Evolutionary conservation across 2,113 vertebrate genomes (phyloP), one percentile per base, ranked within the genome.

Genomic region (Atractosteus spatula): DNA sequence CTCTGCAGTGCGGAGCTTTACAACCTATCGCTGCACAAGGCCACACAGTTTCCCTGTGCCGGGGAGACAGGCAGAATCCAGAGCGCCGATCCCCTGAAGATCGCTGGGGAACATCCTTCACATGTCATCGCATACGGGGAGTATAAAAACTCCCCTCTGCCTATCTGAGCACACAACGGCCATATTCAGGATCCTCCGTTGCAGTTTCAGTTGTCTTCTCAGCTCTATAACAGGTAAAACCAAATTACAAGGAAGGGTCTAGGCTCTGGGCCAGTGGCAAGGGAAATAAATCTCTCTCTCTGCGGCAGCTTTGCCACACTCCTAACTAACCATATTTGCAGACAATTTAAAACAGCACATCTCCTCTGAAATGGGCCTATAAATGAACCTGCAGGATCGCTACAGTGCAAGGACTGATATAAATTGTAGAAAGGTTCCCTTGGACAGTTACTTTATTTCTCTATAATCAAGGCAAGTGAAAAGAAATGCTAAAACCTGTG

Each of bases 251-350:
- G 55, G 63, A 67, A 16, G 41, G 47, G 69, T 6, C 41, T 56
- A 68, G 70, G 66, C 73, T 73, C 41, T 13, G 45, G 62, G 68
- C 69, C 62, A 17, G 57, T 68, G 61, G 75, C 69, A 54, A 17
- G 17, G 77, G 72, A 69, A 69, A 82, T 75, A 73, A 68, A 80
- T 82, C 74, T 79, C 66, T 63, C 74, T 29, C 29, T 71, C 76
- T 76, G 70, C 72, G 71, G 12, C 54, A 64, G 45, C 57, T 56
- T 62, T 63, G 70, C n/a, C 72, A 62, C 74, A 63, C 59, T 72
- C 55, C 69, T 75, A 75, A 79, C 75, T 79, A 77, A 84, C 71
- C 47, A 70, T 70, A 51, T 72, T 77, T 71, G 62, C 54, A 54
- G 59, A 74, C 71, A 74, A 73, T 76, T 76, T 75, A 80, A 68